Conservation (phyloP, 2,113 vertebrate species). For the Microcebus lehilahytsara region DNA sequence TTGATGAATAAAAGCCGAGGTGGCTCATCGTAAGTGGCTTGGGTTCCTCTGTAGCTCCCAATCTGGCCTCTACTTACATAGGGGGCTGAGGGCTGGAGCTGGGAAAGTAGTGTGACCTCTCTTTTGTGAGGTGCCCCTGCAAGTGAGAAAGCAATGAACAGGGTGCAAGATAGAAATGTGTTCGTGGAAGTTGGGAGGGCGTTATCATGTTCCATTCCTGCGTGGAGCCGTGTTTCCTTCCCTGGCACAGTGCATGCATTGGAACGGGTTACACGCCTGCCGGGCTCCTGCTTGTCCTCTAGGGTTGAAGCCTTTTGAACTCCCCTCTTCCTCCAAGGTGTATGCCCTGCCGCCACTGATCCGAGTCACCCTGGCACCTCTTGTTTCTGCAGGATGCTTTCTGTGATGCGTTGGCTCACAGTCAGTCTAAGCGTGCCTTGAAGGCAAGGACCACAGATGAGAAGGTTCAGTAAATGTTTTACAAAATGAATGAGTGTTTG, state of each 20-base stretch:
- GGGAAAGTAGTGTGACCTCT: not conserved
- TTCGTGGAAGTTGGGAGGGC: too few species aligned
- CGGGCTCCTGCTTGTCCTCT: not conserved
- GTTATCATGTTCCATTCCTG: fast-evolving
- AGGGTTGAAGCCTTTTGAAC: not conserved
- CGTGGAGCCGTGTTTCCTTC: not conserved
- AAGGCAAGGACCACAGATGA: not conserved
- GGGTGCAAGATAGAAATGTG: not conserved
- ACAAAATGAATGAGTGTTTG: not conserved
- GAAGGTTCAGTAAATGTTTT: not conserved
- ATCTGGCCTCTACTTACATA: not conserved
- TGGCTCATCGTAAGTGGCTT: not conserved
- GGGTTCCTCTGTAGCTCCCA: not conserved
- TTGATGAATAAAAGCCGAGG: not conserved
- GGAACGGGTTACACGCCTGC: too few species aligned
- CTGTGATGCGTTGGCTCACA: not conserved
- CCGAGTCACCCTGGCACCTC: not conserved
- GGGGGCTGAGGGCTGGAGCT: not conserved
- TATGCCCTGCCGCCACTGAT: not conserved
- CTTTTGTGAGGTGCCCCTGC: not conserved
- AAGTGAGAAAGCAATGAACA: not conserved
- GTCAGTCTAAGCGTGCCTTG: not conserved
- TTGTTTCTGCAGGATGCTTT: not conserved
- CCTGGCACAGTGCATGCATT: fast-evolving
- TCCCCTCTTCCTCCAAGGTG: not conserved